Evolutionary conservation across 2,888 invertebrate species (phyloP), one percentile per base, ranked within the genome.

Genomic region (Athalia rosae): DNA sequence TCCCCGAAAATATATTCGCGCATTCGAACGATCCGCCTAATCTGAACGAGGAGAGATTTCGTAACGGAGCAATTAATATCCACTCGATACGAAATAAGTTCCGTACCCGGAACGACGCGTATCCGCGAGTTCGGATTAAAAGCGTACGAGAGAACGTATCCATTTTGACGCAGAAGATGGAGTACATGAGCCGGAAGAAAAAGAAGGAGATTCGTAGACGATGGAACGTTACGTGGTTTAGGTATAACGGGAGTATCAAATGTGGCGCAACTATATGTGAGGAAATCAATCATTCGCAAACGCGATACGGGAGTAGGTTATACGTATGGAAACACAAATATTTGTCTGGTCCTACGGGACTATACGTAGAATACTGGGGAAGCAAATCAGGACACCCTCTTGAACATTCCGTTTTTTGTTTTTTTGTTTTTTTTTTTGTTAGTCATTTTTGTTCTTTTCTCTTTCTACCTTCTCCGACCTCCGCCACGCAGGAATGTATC

Each of bases 261-360:
- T 28, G 2, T 28, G 28, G 28, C 28, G 28, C 28, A 28, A 28
- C 28, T 28, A 28, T 28, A 28, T 28, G 6, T 28, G 6, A 2
- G 13, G 9, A 15, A 64, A 64, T 47, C 47, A 64, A 64, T 64
- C 45, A 47, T n/a, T 13, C n/a, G 45, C 28, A 28, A 64, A 4
- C 45, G 45, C 3, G 62, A 62, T 4, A 62, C 62, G n/a, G n/a
- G 41, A 62, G 43, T n/a, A 3, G 43, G 0, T 15, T n/a, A n/a
- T 28, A 28, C 28, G 28, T 2, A 28, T 28, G 28, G 28, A 28
- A 28, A 28, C 41, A 62, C 62, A 47, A 64, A 64, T 64, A 64
- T 64, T 28, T 64, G 64, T 64, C 47, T 64, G 64, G 13, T 64
- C 64, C n/a, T 64, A 13, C 45, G 13, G 28, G 28, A 28, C 28